Percentiles rank a stretch among this genome's conserved stretches.
phyloP scores from a whole-genome alignment of 2,797 vertebrate genomes.

The Mormyrus proboscirostris region DNA sequence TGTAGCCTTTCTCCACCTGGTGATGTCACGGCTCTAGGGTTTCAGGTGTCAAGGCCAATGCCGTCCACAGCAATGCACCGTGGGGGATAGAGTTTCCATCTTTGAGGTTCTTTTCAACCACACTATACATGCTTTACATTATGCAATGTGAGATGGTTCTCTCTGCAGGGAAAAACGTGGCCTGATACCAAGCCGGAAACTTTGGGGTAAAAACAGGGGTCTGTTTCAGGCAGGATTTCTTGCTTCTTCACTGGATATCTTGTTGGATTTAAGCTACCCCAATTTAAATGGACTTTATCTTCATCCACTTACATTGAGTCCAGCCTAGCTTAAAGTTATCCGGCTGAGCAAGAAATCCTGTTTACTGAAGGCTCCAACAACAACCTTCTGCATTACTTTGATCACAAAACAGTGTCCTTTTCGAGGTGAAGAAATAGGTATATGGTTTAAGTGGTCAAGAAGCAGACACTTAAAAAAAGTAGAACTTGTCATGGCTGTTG shows the following conservation, averaged over 20 bases:
- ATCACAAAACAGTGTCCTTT: not conserved
- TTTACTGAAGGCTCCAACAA: not conserved
- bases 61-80: not conserved
- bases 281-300: not conserved
- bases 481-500: not conserved
- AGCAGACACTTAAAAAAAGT: not conserved
- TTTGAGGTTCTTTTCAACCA: not conserved
- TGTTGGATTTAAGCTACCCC: not conserved
- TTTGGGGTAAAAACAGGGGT: not conserved
- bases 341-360: not conserved
- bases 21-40: slow-evolving; percentile 5
- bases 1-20: not conserved
- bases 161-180: not conserved
- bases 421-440: not conserved
- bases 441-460: not conserved
- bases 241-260: not conserved
- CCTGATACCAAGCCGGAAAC: not conserved
- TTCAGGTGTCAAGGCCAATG: slow-evolving; percentile 1
- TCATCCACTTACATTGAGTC: not conserved
- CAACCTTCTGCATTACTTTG: not conserved
- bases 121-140: slow-evolving; percentile 5
- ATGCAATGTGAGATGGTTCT: not conserved
- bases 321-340: not conserved
- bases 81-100: slow-evolving; percentile 13
- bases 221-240: not conserved